These are phyloP conservation scores for Parapsyche elsis DNA, from an alignment of 1,140 invertebrate species.

Conservation along the genomic window DNA sequence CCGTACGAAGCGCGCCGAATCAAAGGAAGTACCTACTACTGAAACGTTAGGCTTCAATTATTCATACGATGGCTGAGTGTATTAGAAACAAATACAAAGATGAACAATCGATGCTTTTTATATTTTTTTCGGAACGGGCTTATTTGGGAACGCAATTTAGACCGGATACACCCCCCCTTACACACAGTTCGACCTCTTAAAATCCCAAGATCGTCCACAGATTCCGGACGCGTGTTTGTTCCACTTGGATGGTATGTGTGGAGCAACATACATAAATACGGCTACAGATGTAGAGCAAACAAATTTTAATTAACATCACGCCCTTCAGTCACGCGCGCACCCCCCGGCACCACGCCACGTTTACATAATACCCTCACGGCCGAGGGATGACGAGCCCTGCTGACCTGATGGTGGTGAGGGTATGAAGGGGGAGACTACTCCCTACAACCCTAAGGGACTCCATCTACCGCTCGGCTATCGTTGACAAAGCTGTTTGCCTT, in stretches of 20 bases:
- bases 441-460: background rate
- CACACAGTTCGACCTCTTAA: background rate
- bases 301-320: slow-evolving; percentile 50
- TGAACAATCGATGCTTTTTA: too few relatives aligned
- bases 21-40: too few relatives aligned
- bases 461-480: slow-evolving; percentile 6
- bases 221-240: background rate
- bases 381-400: background rate
- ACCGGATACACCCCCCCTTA: too few relatives aligned
- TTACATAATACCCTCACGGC: background rate
- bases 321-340: slow-evolving; percentile 39
- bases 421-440: background rate
- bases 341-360: background rate
- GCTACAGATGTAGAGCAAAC: slow-evolving; percentile 41
- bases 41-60: too few relatives aligned
- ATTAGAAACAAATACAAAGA: too few relatives aligned
- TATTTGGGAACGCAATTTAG: too few relatives aligned
- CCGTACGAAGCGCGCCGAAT: too few relatives aligned
- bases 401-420: background rate
- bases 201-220: background rate
- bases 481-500: slow-evolving; percentile 31
- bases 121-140: too few relatives aligned
- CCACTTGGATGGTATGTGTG: too few relatives aligned
- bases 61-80: too few relatives aligned
- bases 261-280: slow-evolving; percentile 36